phyloP scores from a whole-genome alignment of 2,888 invertebrate genomes.

The Ethmia dodecea region DNA sequence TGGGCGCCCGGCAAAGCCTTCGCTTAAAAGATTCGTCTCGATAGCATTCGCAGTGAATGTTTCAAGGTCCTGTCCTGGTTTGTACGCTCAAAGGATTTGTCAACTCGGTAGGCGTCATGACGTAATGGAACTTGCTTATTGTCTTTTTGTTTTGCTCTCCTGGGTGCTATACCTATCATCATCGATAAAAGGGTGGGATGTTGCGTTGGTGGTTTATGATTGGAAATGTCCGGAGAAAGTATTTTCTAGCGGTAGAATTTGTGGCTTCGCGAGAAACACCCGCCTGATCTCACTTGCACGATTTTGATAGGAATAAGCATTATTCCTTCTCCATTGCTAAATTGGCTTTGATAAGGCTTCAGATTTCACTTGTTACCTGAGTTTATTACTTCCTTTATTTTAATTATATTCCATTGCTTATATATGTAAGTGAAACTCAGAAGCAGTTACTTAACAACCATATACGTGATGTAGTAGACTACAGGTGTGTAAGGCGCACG shows the following conservation, averaged over 20 bases:
- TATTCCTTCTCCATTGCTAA: no score
- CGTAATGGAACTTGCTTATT: constrained; percentile 44
- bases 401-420: no score
- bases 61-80: constrained; percentile 74
- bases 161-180: background rate
- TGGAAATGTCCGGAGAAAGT: constrained; percentile 22
- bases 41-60: constrained; percentile 69
- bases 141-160: constrained; percentile 18
- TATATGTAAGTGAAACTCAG: constrained; percentile 4
- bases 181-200: constrained; percentile 1
- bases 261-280: constrained; percentile 19
- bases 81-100: constrained; percentile 66
- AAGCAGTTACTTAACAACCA: constrained; percentile 1
- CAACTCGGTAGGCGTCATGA: constrained; percentile 63
- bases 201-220: background rate
- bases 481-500: constrained; percentile 1
- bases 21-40: constrained; percentile 65
- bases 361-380: no score
- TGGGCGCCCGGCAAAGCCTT: constrained; percentile 54
- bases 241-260: constrained; percentile 20
- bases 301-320: constrained; percentile 7
- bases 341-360: no score
- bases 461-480: constrained; percentile 1
- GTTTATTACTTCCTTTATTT: no score
- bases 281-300: constrained; percentile 16